Percentiles rank a stretch among this genome's conserved stretches.
Evolutionary conservation across 2,888 invertebrate species (phyloP).

Genomic region (Caenorhabditis japonica): DNA sequence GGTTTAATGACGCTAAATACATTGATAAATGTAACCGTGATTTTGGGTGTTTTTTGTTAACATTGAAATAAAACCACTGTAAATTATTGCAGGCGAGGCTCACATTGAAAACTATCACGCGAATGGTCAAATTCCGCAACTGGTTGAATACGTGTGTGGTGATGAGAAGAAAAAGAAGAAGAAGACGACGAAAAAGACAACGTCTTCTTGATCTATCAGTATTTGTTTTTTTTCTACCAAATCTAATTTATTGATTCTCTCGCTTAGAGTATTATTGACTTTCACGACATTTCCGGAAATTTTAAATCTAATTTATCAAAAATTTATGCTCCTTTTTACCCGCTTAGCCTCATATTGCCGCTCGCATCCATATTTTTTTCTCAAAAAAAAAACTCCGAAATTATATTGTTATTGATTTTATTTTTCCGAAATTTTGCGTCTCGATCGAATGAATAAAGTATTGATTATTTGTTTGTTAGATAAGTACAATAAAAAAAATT

Average conservation of each 20-base stretch:
- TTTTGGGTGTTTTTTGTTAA: no score
- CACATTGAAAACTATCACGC: conserved; percentile 76
- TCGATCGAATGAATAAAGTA: conserved; percentile 20
- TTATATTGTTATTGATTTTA: conserved; percentile 7
- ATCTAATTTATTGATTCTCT: conserved; percentile 7
- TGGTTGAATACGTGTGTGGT: conserved; percentile 76
- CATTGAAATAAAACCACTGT: neutral
- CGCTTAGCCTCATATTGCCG: conserved; percentile 36
- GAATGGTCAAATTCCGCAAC: conserved; percentile 74
- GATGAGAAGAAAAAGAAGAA: conserved; percentile 72
- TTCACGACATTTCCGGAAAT: no score
- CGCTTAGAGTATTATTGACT: no score
- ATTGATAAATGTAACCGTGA: no score
- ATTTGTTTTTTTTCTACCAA: conserved; percentile 5
- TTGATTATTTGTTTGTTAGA: no score
- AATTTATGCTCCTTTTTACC: neutral
- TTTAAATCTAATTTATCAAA: no score
- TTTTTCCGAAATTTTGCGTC: conserved; percentile 20
- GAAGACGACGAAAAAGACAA: conserved; percentile 62
- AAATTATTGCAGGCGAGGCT: conserved; percentile 65
- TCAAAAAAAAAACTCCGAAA: neutral
- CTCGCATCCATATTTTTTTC: no score
- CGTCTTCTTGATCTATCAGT: conserved; percentile 7
- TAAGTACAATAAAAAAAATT: no score
- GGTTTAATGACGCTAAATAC: neutral